A percentile compares a stretch with the other conserved stretches of the same genome.
phyloP scores from a whole-genome alignment of 2,888 invertebrate genomes.

The Leucoma salicis region DNA sequence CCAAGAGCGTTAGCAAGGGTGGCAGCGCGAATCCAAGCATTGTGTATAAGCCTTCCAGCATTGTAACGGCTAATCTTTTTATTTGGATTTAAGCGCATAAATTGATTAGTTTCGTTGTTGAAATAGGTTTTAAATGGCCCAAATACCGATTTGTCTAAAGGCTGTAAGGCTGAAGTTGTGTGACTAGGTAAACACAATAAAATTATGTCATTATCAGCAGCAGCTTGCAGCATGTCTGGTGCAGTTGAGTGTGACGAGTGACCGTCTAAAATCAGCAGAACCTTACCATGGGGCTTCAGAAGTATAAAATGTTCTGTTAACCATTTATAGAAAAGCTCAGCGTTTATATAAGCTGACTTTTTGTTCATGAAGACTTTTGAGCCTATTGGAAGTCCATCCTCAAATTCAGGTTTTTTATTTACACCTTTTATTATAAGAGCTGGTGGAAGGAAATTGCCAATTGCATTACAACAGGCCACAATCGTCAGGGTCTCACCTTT shows the following conservation, averaged over 20 bases:
- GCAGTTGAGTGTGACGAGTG: constrained; percentile 3
- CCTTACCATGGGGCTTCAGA: constrained; percentile 3
- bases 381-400: too few relatives aligned
- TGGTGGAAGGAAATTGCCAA: too few relatives aligned
- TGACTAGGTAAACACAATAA: constrained; percentile 23
- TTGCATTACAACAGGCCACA: neutral
- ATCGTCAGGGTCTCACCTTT: neutral
- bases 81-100: constrained; percentile 16
- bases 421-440: too few relatives aligned
- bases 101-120: neutral
- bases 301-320: too few relatives aligned
- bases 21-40: constrained; percentile 26
- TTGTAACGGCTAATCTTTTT: constrained; percentile 26
- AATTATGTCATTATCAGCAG: too few relatives aligned
- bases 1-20: constrained; percentile 24
- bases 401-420: too few relatives aligned
- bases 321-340: too few relatives aligned
- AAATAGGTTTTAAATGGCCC: constrained; percentile 4
- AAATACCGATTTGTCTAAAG: constrained; percentile 22
- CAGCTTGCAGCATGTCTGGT: too few relatives aligned
- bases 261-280: constrained; percentile 3
- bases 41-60: constrained; percentile 18
- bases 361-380: too few relatives aligned
- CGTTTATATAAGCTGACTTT: too few relatives aligned
- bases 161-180: constrained; percentile 28